Percentiles rank a stretch among this genome's conserved stretches.
Evolutionary conservation across 2,797 vertebrate genomes (phyloP).

Genomic region (Distichodus sexfasciatus): DNA sequence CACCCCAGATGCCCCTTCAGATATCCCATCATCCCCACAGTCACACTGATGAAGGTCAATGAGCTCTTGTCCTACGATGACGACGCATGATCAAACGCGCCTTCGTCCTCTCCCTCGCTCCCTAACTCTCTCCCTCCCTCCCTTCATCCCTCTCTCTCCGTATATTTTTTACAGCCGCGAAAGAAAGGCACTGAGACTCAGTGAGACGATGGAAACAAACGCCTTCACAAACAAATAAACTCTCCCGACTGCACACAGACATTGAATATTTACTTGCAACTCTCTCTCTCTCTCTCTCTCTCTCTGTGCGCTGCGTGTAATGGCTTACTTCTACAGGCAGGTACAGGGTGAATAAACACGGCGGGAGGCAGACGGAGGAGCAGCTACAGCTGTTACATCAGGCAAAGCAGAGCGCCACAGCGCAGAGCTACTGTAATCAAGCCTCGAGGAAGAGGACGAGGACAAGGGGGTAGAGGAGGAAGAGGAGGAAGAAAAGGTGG

Average conservation of each 20-base stretch:
- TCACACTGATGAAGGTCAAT: conserved; percentile 47
- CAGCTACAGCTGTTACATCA: conserved; percentile 43
- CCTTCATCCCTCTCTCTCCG: conserved; percentile 38
- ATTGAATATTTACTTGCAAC: conserved; percentile 48
- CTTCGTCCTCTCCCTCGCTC: no score
- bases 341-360: conserved; percentile 41
- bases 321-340: conserved; percentile 36
- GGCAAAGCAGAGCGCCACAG: conserved; percentile 16
- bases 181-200: conserved; percentile 40
- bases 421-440: conserved; percentile 4
- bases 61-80: conserved; percentile 34
- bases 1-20: conserved; percentile 39
- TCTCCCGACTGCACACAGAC: conserved; percentile 26
- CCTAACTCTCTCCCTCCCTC: no score
- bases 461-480: no score
- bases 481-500: no score
- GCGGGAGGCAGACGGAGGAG: conserved; percentile 12
- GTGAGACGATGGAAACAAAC: conserved; percentile 37
- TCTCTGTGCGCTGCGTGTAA: neutral
- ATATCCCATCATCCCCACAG: conserved; percentile 39
- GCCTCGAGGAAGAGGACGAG: neutral
- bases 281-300: conserved; percentile 5
- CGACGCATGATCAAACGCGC: conserved; percentile 26
- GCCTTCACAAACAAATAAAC: conserved; percentile 40
- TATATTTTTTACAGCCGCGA: conserved; percentile 48